phyloP scores from a whole-genome alignment of 1,140 invertebrate genomes.

The roundworm (Caenorhabditis elegans) region WBcel235 BX284605.5:13691001-13691500 shows the following conservation, averaged over 20 bases:
- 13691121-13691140: no score
- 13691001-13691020: no score
- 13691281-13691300: neutral
- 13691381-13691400: slow-evolving; percentile 3
- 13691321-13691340: neutral
- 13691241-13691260: slow-evolving; percentile 17
- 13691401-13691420: slow-evolving; percentile 10
- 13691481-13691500: neutral
- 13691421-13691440: neutral
- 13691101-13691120: no score
- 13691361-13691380: neutral
- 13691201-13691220: no score
- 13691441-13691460: neutral
- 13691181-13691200: no score
- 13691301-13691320: slow-evolving; percentile 29
- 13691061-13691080: no score
- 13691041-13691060: no score
- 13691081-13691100: no score
- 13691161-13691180: no score
- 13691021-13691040: no score
- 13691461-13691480: neutral
- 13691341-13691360: neutral
- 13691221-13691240: no score
- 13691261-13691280: slow-evolving; percentile 18
- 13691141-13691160: no score